Evolutionary conservation across 1,140 invertebrate species (phyloP), one percentile per base, ranked within the genome.

Genomic region (Acromyrmex charruanus): DNA sequence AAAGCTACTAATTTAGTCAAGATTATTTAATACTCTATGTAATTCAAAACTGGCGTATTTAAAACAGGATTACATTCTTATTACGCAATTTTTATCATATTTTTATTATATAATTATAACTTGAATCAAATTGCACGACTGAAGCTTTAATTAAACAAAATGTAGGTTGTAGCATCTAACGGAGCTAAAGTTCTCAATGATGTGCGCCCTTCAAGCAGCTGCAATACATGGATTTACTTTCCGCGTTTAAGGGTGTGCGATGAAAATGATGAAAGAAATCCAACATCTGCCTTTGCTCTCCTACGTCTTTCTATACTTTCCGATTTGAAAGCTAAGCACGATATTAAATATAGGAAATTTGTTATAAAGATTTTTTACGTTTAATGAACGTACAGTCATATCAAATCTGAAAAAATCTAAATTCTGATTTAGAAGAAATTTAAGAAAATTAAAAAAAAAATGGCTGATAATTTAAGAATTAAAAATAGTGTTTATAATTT

Each of bases 271-370:
- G 86, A 81, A 90, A 77, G 77, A 82, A 77, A 88, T 58, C 49
- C n/a, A 66, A 88, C 88, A 90, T 90, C 85, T 87, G 85, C 74
- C 61, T 61, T 72, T 59, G 35, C 53, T 66, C 59, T 61, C 77
- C 51, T 77, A 68, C 49, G 25, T 87, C 35, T 21, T 63, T 0
- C 12, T 25, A 44, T 49, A 63, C 28, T 87, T 69, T 28, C 49
- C n/a, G 28, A 18, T 39, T 35, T 61, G 61, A 66, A 63, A 84
- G 44, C 28, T 31, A 86, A 68, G 61, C 69, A 82, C 44, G 2
- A 16, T 28, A 58, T 65, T 84, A 82, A 71, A 28, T n/a, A 9
- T 7, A 61, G 25, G 7, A 88, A 87, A 18, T 18, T 82, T 16
- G 3, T 58, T 81, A 18, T 25, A 49, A 16, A 53, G 3, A 21